Base-by-base conservation (phyloP, 2,113 vertebrate genomes). In the Oreochromis tanganicae region DNA sequence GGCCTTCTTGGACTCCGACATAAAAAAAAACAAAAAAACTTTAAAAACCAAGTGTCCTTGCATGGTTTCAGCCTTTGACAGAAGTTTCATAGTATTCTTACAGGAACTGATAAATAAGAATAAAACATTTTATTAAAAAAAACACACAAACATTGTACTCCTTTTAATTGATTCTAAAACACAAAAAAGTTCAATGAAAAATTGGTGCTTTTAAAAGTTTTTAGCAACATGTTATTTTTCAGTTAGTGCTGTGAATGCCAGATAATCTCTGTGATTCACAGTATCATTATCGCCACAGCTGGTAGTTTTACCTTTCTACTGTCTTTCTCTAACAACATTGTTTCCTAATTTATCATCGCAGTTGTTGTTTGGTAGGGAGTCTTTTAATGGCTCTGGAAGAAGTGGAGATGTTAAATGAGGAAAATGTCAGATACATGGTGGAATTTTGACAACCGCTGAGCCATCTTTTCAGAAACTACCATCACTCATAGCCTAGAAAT, bases 41-140 rank as follows among this genome's bases (percentile, higher is more conserved):
- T 32, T 27, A 63, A 75, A 27, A 48, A 7, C 27, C 41, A 75
- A 48, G 27, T 75, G 50, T 52, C 50, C 50, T 52, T 4, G 16
- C 16, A 52, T 52, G 3, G 7, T 50, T 50, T 17, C 48, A 19
- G 68, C 41, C 41, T 27, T 73, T 48, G 41, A 73, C 41, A 48
- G 68, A 6, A 29, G 36, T 73, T 24, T 73, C 0, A 68, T 41
- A 68, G n/a, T 43, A 71, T 0, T 73, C 13, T 7, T 73, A 46
- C 68, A 73, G 14, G 21, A 38, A 16, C 21, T 16, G n/a, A 46
- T 73, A 46, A 27, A 73, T 43, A 73, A 46, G 1, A 43, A 46
- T 2, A 27, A 73, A 14, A 7, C 38, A 6, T 1, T 0, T 6
- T 1, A 0, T 6, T 1, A 0, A 19, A 59, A 54, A 46, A 46